Evolutionary conservation across 2,797 vertebrate genomes (phyloP), one percentile per base, ranked within the genome.

Genomic region (Phyllotis vaccarum): DNA sequence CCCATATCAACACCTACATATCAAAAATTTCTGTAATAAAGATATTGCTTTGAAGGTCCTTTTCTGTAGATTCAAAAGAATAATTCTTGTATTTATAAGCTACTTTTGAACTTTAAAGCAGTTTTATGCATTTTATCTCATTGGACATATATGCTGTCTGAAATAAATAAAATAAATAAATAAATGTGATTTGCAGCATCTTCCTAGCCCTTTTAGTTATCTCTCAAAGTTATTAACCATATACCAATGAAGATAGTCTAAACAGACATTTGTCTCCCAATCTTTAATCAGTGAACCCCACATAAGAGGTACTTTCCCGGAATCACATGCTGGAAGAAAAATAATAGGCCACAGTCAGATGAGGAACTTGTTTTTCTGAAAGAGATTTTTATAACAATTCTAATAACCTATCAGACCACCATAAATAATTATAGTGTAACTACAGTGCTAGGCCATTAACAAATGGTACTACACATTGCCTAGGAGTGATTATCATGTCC

Each of bases 21-120:
- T 89, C 27, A 93, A 94, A 97, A 94, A 12, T 49, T 75, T 85
- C 60, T 94, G 93, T 96, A 46, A 68, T 93, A 91, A 94, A 83
- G 54, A 91, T 86, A 94, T 94, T 52, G 49, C 52, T 94, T 91
- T 72, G 49, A 76, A 87, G 43, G 5, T 91, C 43, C 43, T 86
- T 17, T 86, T 96, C 62, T 75, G 40, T 49, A 60, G 40, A 0
- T 85, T 93, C 75, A 92, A 94, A 91, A 58, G 13, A 78, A 52
- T 86, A 16, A 89, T 90, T 93, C 70, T 95, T 91, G n/a, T 87
- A 86, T 93, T 82, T 90, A 24, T 58, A 83, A 80, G 12, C 14
- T 37, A 81, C n/a, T 90, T 97, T 91, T 92, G n/a, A 91, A 86
- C 74, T 94, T 90, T 19, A 58, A 83, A 78, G 54, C 92, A 40